Conservation (phyloP, 2,888 invertebrate genomes). For the Trachelus tabidus region DNA sequence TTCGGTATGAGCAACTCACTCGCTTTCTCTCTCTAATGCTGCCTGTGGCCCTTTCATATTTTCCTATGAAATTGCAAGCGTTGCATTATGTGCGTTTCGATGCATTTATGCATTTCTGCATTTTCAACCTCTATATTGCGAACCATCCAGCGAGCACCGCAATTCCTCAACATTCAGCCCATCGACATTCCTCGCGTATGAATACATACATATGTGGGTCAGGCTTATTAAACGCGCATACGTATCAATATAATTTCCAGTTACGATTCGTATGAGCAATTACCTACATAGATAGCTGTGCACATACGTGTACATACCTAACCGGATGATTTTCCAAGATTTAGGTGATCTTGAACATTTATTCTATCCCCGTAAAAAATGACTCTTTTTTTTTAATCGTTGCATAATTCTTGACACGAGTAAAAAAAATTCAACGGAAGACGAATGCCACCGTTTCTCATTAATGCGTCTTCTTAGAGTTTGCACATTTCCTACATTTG, state of each 20-base stretch:
- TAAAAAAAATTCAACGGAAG: not conserved
- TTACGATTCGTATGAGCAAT: not conserved
- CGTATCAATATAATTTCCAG: not conserved
- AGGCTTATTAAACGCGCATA: not conserved
- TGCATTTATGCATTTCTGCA: not conserved
- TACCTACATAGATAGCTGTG: not conserved
- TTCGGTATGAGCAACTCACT: not conserved
- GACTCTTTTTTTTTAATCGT: not conserved
- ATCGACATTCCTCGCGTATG: not conserved
- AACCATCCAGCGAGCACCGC: not conserved
- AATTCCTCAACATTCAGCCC: not conserved
- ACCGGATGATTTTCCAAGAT: not conserved
- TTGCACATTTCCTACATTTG: not conserved
- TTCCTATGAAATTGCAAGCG: not conserved
- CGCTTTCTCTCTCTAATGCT: not conserved
- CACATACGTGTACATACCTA: not conserved
- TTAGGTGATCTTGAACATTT: not conserved
- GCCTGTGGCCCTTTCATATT: not conserved
- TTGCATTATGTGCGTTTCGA: not conserved
- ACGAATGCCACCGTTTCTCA: not conserved
- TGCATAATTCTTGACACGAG: not conserved
- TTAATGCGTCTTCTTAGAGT: not conserved
- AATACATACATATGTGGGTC: not conserved
- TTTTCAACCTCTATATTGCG: not conserved
- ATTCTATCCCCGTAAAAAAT: not conserved